phyloP scores from a whole-genome alignment of 2,888 invertebrate species.

The Limnephilus marmoratus region DNA sequence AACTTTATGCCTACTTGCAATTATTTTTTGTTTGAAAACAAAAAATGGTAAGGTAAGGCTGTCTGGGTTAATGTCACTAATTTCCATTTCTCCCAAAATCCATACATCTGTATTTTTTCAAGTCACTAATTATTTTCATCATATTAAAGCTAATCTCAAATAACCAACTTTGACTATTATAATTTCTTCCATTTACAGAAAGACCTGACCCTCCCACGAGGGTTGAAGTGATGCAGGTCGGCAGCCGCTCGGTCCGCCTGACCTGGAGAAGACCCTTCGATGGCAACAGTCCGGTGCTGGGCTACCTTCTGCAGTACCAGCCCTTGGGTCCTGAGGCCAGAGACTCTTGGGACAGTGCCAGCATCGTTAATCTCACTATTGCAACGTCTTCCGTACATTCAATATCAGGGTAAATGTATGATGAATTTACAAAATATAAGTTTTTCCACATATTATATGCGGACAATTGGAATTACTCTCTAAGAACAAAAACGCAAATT shows the following conservation, averaged over 20 bases:
- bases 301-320: slow-evolving; percentile 86
- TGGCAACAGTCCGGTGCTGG: slow-evolving; percentile 87
- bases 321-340: slow-evolving; percentile 70
- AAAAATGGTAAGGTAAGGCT: too few relatives aligned
- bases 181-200: slow-evolving; percentile 73
- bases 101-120: too few relatives aligned
- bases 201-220: slow-evolving; percentile 85
- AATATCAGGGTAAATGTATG: slow-evolving; percentile 31
- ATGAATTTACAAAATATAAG: background rate
- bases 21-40: too few relatives aligned
- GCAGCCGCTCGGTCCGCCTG: slow-evolving; percentile 79
- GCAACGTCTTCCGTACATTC: slow-evolving; percentile 68
- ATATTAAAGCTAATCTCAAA: background rate
- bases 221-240: slow-evolving; percentile 81
- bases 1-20: too few relatives aligned
- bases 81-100: too few relatives aligned
- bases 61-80: too few relatives aligned
- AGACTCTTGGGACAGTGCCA: slow-evolving; percentile 78
- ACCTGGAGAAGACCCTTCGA: slow-evolving; percentile 87
- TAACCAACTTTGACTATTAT: background rate
- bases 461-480: too few relatives aligned
- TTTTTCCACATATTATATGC: background rate
- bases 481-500: too few relatives aligned
- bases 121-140: too few relatives aligned
- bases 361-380: slow-evolving; percentile 78